Conservation (phyloP, 2,113 vertebrate genomes). For the Tor tambroides region DNA sequence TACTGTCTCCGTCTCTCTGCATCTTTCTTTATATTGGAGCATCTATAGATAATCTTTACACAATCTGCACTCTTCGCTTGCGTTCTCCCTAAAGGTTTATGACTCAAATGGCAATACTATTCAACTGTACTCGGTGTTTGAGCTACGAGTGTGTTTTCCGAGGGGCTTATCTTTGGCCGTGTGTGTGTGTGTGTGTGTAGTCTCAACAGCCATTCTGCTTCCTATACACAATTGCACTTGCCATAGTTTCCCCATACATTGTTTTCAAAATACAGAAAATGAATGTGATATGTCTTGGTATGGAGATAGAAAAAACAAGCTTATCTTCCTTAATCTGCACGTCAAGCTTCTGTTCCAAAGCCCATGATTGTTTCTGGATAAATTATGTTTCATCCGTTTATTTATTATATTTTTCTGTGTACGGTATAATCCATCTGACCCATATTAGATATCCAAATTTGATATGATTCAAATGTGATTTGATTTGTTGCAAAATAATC, state of each 20-base stretch:
- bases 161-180: not conserved
- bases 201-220: not conserved
- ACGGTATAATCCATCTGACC: conserved; percentile 40
- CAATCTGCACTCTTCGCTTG: conserved; percentile 40
- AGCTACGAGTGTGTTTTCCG: not conserved
- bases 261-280: conserved; percentile 25
- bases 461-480: conserved; percentile 10
- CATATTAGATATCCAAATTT: conserved; percentile 31
- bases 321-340: conserved; percentile 52
- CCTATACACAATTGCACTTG: not conserved
- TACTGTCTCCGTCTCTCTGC: conserved; percentile 40
- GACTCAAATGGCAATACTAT: conserved; percentile 42
- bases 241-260: conserved; percentile 35
- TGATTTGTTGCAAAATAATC: conserved; percentile 35
- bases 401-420: conserved; percentile 40
- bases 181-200: too few relatives aligned
- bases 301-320: conserved; percentile 30
- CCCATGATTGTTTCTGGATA: conserved; percentile 29
- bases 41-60: conserved; percentile 49
- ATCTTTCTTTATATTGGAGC: conserved; percentile 20
- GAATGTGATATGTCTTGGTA: not conserved
- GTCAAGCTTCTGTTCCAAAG: conserved; percentile 1
- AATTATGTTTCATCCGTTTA: conserved; percentile 31
- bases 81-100: conserved; percentile 37
- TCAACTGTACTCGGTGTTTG: conserved; percentile 4